phyloP scores from a whole-genome alignment of 2,888 invertebrate genomes.

The Mythimna albipuncta region DNA sequence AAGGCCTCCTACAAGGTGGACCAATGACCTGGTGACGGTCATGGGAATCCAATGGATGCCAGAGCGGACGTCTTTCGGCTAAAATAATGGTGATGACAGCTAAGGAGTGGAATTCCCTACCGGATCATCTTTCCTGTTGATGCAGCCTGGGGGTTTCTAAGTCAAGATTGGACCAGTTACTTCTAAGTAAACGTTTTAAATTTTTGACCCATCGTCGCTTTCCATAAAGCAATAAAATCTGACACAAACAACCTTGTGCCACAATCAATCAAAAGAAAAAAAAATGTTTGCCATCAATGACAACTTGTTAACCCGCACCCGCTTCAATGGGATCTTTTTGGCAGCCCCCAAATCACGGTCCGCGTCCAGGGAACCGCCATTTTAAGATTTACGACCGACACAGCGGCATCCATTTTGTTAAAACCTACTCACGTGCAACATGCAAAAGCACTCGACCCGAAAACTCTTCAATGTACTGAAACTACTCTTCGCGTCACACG shows the following conservation, averaged over 20 bases:
- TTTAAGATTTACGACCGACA: constrained; percentile 81
- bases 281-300: constrained; percentile 61
- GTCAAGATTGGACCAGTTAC: too few relatives aligned
- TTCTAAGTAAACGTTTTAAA: too few relatives aligned
- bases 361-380: constrained; percentile 79
- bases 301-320: constrained; percentile 63
- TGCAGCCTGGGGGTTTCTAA: too few relatives aligned
- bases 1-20: too few relatives aligned
- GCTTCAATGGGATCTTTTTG: constrained; percentile 64
- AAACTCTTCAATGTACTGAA: constrained; percentile 77
- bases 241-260: neutral
- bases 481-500: constrained; percentile 74
- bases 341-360: constrained; percentile 49
- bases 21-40: too few relatives aligned
- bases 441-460: constrained; percentile 76
- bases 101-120: too few relatives aligned
- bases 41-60: too few relatives aligned
- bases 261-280: constrained; percentile 60
- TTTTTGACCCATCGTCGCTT: too few relatives aligned
- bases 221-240: constrained; percentile 1
- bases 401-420: constrained; percentile 65
- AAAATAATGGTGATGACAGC: too few relatives aligned
- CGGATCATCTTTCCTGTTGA: too few relatives aligned
- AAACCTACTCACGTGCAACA: constrained; percentile 54
- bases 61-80: too few relatives aligned